Evolutionary conservation across 2,888 invertebrate genomes (phyloP).

Genomic region (Xanthostigma xanthostigma): DNA sequence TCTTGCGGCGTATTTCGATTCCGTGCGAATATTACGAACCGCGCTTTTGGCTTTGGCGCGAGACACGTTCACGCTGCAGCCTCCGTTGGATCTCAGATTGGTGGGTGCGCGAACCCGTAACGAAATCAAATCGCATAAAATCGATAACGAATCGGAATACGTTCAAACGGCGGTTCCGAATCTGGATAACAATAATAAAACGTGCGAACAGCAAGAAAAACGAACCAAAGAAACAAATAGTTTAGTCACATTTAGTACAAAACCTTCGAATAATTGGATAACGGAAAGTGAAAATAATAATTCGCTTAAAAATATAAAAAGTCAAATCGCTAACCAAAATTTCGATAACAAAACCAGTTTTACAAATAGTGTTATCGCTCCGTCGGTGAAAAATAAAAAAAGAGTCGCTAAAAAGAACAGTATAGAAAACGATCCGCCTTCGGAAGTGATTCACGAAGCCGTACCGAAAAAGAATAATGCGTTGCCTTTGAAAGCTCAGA

Average conservation of each 20-base stretch:
- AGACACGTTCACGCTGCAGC: conserved; percentile 36
- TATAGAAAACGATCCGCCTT: conserved; percentile 8
- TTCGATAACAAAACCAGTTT: too few species aligned
- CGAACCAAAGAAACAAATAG: background rate
- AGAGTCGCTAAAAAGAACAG: conserved; percentile 19
- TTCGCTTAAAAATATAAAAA: background rate
- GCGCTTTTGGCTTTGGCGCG: conserved; percentile 34
- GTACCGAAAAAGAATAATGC: conserved; percentile 13
- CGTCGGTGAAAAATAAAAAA: conserved; percentile 24
- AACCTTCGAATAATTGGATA: background rate
- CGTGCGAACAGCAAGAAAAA: background rate
- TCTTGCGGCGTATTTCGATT: conserved; percentile 54
- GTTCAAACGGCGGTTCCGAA: conserved; percentile 9
- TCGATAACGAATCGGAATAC: conserved; percentile 20
- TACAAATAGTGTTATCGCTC: conserved; percentile 19
- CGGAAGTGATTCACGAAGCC: conserved; percentile 7
- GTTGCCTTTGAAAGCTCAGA: conserved; percentile 13
- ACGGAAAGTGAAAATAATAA: background rate
- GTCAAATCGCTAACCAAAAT: too few species aligned
- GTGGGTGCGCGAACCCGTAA: conserved; percentile 31
- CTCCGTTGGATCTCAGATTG: conserved; percentile 45
- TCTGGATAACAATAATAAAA: conserved; percentile 11
- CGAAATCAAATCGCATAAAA: conserved; percentile 22
- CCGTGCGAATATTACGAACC: conserved; percentile 47
- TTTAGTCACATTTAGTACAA: background rate